Base-by-base conservation (phyloP, 2,113 vertebrate species). In the Pelusios castaneus region DNA sequence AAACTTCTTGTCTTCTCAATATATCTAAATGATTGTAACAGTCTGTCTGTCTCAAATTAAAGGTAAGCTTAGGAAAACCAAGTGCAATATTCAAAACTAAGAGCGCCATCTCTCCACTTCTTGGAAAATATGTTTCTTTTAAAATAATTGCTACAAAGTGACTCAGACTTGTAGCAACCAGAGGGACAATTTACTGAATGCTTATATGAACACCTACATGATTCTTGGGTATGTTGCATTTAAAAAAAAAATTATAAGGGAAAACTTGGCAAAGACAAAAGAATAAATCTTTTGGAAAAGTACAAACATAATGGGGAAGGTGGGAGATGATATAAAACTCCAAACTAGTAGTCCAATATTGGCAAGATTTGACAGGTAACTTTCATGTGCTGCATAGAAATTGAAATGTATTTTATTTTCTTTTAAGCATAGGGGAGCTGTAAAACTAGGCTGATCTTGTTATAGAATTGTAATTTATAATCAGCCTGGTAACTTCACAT, bases 381-480 rank as follows among this genome's bases (percentile, higher is more conserved):
- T 49, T 75, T 91, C 85, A 90, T 88, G 93, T 83, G 80, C 17
- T 92, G 67, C 56, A 79, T 78, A 11, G 25, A 86, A 91, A 85
- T 85, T 82, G 89, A 93, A 92, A 56, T 92, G 80, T 29, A 31
- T 85, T 94, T 4, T 79, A 92, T 96, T 97, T 97, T 80, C 73
- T 87, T 95, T 96, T 95, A 94, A 85, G 60, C n/a, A 60, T 49
- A 87, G 80, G 84, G n/a, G 45, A 80, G 43, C 10, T 94, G 67
- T 95, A 91, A 94, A 93, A 38, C 2, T 77, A 92, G 80, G 22
- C n/a, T 55, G 63, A 87, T 84, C 79, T 77, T 89, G 63, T 84
- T 96, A 85, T 24, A 83, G 82, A 95, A 91, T 84, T 90, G 52
- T 93, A 94, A 91, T 94, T 95, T 95, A 87, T 85, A 80, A 95